phyloP scores from a whole-genome alignment of 2,113 vertebrate genomes.

The Uria lomvia region DNA sequence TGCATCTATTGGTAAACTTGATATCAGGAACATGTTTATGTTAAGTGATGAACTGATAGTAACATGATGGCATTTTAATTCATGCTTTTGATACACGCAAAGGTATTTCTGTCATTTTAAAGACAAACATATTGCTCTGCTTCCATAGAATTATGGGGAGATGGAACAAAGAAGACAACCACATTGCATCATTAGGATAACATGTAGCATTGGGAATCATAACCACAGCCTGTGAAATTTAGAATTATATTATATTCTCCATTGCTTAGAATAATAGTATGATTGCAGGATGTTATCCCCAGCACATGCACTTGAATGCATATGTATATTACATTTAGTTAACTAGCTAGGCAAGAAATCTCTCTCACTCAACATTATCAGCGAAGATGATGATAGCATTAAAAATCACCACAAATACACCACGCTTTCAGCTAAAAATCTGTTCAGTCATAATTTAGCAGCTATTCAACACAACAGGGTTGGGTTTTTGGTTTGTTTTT shows the following conservation, averaged over 20 bases:
- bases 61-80: not conserved
- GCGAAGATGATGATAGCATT: slow-evolving; percentile 4
- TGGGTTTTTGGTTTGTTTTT: not conserved
- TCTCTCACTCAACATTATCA: slow-evolving; percentile 14
- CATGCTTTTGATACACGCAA: not conserved
- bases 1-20: not conserved
- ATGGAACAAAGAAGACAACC: not conserved
- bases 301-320: not conserved
- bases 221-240: not conserved
- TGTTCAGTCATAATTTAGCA: slow-evolving; percentile 15
- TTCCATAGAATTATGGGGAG: not conserved
- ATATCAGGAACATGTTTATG: not conserved
- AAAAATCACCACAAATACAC: slow-evolving; percentile 12
- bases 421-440: slow-evolving; percentile 32
- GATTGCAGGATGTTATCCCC: not conserved
- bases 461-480: not conserved
- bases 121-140: not conserved
- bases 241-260: not conserved
- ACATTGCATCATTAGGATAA: not conserved
- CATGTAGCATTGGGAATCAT: not conserved
- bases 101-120: not conserved
- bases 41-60: not conserved
- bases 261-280: slow-evolving; percentile 18
- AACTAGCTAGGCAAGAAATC: slow-evolving; percentile 32
- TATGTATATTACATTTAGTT: not conserved